Base-by-base conservation (phyloP, 2,888 invertebrate species). In the Drosophila siamana region DNA sequence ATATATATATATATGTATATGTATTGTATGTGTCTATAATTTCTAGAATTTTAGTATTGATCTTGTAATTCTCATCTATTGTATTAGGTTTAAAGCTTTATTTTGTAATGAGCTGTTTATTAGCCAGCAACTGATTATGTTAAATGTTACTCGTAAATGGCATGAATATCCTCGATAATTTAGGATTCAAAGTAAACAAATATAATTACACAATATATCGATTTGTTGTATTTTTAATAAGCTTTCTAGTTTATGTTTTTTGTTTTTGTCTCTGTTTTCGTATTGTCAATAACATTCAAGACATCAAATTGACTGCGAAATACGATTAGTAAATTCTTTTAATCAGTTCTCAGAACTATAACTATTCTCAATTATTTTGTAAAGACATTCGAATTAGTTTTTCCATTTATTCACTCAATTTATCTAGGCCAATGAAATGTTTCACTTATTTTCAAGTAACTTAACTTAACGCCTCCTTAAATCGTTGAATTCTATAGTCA, bases 81-180 rank as follows among this genome's bases (percentile, higher is more conserved):
- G 84, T 85, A 85, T 85, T 85, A 85, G 78, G 88, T 86, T 85
- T 80, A 86, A 84, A 85, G 87, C 85, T 85, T 85, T 85, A 85
- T 72, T 65, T 74, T 72, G 57, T 73, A 73, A 47, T 11, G 47
- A 74, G 77, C 79, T 85, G 82, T 66, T 70, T 69, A 51, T 67
- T 46, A 82, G 69, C 78, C 79, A 71, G 71, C 88, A 87, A 80
- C 81, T 86, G 85, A 88, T 88, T 81, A 86, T 78, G 83, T 84
- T 84, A 86, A 82, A 88, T 88, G 77, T 86, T 83, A 83, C 65
- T 56, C 74, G 24, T 60, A 65, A 69, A 77, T 72, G 43, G 40
- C 38, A 30, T 55, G 28, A 62, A 73, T 56, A 74, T 74, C 71
- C 71, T 73, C 74, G 40, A 62, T 61, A 61, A 55, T 40, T 22